Conservation (phyloP, 1,140 invertebrate genomes). For the Pseudachorutes palmiensis region DNA sequence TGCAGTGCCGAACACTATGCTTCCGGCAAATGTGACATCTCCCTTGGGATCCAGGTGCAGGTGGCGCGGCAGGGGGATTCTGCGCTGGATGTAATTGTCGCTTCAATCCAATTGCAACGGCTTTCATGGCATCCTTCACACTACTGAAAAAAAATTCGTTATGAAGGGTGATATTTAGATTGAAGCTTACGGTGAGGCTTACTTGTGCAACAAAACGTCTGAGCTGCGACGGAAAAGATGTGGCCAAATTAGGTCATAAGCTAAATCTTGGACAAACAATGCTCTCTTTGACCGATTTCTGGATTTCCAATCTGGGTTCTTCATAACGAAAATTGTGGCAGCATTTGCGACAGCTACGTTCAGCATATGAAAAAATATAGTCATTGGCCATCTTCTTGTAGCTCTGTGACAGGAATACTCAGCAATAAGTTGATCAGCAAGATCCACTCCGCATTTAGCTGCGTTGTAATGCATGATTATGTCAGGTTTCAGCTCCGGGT, state of each 20-base stretch:
- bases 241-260: neutral
- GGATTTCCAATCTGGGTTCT: neutral
- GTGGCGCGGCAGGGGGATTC: too few species aligned
- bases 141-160: too few species aligned
- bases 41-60: too few species aligned
- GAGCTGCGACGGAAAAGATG: neutral
- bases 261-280: neutral
- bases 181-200: too few species aligned
- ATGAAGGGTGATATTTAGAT: too few species aligned
- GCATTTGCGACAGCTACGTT: neutral
- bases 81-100: too few species aligned
- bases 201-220: neutral
- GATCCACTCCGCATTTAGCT: constrained; percentile 14
- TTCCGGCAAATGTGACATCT: too few species aligned
- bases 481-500: constrained; percentile 2
- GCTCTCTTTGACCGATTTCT: neutral
- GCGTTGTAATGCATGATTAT: constrained; percentile 14
- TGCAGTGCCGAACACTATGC: too few species aligned
- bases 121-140: neutral
- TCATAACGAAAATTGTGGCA: neutral
- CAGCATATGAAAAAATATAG: neutral
- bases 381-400: constrained; percentile 11
- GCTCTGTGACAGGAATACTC: neutral
- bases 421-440: constrained; percentile 1
- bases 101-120: neutral